These are phyloP conservation scores for Lipophrys pholis DNA, from an alignment of 2,113 vertebrate species.

Conservation along the genomic window DNA sequence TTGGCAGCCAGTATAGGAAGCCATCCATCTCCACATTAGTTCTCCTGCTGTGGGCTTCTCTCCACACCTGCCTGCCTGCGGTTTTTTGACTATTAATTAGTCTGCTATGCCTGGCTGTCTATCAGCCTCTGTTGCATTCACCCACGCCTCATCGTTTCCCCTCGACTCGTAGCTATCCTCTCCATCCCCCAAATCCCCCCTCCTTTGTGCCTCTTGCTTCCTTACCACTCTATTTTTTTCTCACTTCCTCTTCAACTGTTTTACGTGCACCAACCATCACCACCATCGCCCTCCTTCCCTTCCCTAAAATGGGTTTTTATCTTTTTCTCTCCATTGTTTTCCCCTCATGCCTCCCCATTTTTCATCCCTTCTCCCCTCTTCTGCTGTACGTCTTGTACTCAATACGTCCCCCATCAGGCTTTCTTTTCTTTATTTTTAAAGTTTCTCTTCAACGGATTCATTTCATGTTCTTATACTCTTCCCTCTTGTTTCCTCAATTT, in stretches of 20 bases:
- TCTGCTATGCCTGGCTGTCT: constrained; percentile 69
- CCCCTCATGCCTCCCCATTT: constrained; percentile 11
- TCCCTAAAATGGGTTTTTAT: background rate
- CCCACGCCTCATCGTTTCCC: constrained; percentile 60
- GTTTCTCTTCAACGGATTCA: background rate
- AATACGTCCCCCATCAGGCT: background rate
- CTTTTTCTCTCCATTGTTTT: constrained; percentile 21
- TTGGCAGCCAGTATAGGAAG: constrained; percentile 18
- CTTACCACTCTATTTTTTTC: constrained; percentile 14
- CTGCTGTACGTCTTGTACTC: background rate
- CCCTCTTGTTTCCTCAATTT: background rate
- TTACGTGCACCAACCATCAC: background rate
- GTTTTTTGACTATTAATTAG: constrained; percentile 78
- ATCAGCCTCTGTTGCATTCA: constrained; percentile 53
- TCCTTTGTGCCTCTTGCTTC: constrained; percentile 7
- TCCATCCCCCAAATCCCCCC: constrained; percentile 6
- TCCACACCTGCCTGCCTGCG: constrained; percentile 67
- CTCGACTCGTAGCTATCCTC: constrained; percentile 51
- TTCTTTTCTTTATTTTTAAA: background rate
- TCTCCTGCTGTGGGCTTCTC: constrained; percentile 40
- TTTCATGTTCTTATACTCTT: background rate
- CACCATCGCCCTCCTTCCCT: background rate
- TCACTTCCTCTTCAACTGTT: constrained; percentile 24
- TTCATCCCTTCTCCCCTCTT: background rate
- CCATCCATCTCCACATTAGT: constrained; percentile 25